Evolutionary conservation across 2,113 vertebrate genomes (phyloP).

Genomic region (Ochotona curzoniae): DNA sequence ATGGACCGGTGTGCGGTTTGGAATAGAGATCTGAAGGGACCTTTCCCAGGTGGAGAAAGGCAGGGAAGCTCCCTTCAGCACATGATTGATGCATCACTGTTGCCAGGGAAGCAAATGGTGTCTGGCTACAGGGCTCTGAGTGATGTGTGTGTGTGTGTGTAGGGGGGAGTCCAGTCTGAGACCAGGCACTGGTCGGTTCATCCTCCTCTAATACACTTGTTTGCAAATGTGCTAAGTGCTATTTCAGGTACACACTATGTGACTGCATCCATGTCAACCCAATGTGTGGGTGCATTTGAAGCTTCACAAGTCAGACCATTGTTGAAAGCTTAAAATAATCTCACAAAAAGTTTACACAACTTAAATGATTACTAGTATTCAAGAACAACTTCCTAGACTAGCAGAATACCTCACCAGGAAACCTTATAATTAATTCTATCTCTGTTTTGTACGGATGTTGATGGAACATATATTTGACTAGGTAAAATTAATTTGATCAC

Average conservation of each 20-base stretch:
- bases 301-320: background rate
- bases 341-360: background rate
- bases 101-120: too few relatives aligned
- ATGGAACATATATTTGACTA: background rate
- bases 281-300: background rate
- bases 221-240: fast-evolving
- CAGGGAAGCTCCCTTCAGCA: fast-evolving
- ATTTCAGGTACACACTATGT: fast-evolving
- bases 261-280: background rate
- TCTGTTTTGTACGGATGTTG: background rate
- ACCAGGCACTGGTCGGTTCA: too few relatives aligned
- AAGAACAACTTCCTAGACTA: background rate
- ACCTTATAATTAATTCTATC: background rate
- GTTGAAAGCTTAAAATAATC: background rate
- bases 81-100: too few relatives aligned
- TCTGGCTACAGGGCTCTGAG: too few relatives aligned
- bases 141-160: too few relatives aligned
- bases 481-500: too few relatives aligned
- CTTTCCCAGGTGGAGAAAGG: background rate
- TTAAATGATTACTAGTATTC: background rate
- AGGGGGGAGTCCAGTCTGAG: too few relatives aligned
- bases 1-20: too few relatives aligned
- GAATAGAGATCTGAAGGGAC: fast-evolving
- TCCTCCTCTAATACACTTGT: too few relatives aligned
- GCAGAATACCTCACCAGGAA: background rate